Percentiles rank a stretch among this genome's conserved stretches.
phyloP scores from a whole-genome alignment of 1,140 invertebrate species.

The Sinonovacula constricta region DNA sequence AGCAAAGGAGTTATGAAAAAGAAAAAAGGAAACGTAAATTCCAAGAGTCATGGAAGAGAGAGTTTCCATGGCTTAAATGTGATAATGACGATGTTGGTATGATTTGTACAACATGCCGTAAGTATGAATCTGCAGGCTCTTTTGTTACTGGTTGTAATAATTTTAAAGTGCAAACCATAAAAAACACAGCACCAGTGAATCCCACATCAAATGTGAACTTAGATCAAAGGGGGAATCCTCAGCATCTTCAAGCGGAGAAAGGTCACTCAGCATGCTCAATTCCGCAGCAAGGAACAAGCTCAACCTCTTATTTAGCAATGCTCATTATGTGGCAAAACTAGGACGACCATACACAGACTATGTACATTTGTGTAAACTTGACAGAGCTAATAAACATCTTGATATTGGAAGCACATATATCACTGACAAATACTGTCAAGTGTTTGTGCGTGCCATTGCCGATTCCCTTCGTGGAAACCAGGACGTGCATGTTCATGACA shows the following conservation, averaged over 20 bases:
- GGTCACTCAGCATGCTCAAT: background rate
- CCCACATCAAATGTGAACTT: background rate
- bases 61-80: constrained; percentile 8
- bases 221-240: background rate
- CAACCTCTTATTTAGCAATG: constrained; percentile 1
- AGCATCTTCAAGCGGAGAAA: background rate
- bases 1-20: background rate
- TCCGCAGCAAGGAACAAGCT: constrained; percentile 11
- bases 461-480: background rate
- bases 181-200: background rate
- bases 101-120: background rate
- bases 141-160: constrained; percentile 12
- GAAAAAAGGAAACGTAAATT: background rate
- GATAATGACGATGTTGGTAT: background rate
- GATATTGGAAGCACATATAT: constrained; percentile 23
- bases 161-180: constrained; percentile 6
- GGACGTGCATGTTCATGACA: background rate
- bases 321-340: constrained; percentile 9
- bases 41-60: constrained; percentile 1
- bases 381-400: constrained; percentile 6
- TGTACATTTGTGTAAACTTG: background rate
- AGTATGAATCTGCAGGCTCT: constrained; percentile 4
- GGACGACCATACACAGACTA: constrained; percentile 21
- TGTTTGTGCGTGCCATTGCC: constrained; percentile 9
- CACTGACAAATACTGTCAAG: constrained; percentile 29